Evolutionary conservation across 1,140 invertebrate species (phyloP).

Genomic region (Lysiphlebus fabarum): DNA sequence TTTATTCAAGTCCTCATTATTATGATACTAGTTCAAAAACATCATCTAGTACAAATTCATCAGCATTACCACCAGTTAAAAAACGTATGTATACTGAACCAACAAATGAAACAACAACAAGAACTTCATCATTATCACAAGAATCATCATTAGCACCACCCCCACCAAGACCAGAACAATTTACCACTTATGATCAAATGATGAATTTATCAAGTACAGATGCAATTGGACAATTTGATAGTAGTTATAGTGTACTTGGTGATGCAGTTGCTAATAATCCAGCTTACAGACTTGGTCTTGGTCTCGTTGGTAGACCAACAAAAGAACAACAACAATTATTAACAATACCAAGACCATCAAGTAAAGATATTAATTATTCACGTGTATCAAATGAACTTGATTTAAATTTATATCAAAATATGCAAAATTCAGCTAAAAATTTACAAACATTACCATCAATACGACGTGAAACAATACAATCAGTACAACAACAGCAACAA

Average conservation of each 20-base stretch:
- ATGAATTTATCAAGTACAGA: slow-evolving; percentile 42
- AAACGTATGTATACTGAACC: slow-evolving; percentile 49
- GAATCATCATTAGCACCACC: slow-evolving; percentile 29
- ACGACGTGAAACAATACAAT: slow-evolving; percentile 26
- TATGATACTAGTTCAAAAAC: slow-evolving; percentile 43
- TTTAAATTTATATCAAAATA: slow-evolving; percentile 44
- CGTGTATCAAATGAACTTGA: slow-evolving; percentile 44
- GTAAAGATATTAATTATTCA: slow-evolving; percentile 43
- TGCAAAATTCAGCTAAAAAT: slow-evolving; percentile 43
- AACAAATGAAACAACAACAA: slow-evolving; percentile 23
- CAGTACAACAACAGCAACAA: slow-evolving; percentile 11
- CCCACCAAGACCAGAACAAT: slow-evolving; percentile 38
- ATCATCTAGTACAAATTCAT: slow-evolving; percentile 28
- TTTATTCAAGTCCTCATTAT: slow-evolving; percentile 47
- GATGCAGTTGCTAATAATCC: slow-evolving; percentile 43
- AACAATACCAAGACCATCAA: slow-evolving; percentile 40
- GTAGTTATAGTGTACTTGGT: slow-evolving; percentile 38
- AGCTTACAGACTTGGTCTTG: slow-evolving; percentile 44
- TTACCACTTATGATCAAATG: slow-evolving; percentile 45
- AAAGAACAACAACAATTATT: slow-evolving; percentile 46
- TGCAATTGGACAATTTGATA: slow-evolving; percentile 40
- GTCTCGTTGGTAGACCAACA: slow-evolving; percentile 38
- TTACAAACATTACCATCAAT: slow-evolving; percentile 34
- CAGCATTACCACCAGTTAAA: slow-evolving; percentile 39
- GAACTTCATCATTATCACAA: slow-evolving; percentile 30